Percentiles rank a stretch among this genome's conserved stretches.
Evolutionary conservation across 2,888 invertebrate genomes (phyloP).

Genomic region (Acanthosepion esculentum): DNA sequence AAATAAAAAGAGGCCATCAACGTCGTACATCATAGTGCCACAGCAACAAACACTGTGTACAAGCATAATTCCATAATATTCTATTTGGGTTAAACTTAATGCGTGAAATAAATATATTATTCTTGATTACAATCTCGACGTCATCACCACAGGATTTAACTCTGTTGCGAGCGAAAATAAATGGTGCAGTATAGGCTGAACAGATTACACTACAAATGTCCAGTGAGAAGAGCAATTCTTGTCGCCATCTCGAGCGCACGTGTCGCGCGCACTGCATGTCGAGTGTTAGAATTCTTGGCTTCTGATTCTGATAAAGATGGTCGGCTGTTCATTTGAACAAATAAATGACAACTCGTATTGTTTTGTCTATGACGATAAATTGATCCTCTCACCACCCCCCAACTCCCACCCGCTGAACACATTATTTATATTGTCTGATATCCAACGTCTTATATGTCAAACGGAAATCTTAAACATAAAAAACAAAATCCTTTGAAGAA

Average conservation of each 20-base stretch:
- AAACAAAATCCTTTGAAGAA: too few species aligned
- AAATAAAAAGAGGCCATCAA: background rate
- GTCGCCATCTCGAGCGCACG: background rate
- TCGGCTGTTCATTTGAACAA: background rate
- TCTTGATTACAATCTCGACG: background rate
- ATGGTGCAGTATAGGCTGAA: background rate
- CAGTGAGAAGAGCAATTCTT: background rate
- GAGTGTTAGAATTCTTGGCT: conserved; percentile 9
- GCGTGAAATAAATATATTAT: background rate
- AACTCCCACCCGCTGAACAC: background rate
- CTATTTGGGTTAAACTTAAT: background rate
- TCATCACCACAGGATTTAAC: background rate
- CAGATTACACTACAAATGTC: conserved; percentile 22
- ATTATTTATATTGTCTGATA: background rate
- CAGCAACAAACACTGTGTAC: background rate
- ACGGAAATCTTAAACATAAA: too few species aligned
- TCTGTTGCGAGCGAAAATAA: background rate
- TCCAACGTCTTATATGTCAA: background rate
- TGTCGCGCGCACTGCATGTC: background rate
- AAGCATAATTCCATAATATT: background rate
- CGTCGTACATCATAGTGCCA: background rate
- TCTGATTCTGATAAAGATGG: background rate
- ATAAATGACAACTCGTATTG: background rate
- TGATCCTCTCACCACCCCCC: background rate
- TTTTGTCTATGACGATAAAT: conserved; percentile 1